A percentile compares a stretch with the other conserved stretches of the same genome.
Conservation (phyloP, 2,113 vertebrate species). For the Oryctolagus cuniculus region DNA sequence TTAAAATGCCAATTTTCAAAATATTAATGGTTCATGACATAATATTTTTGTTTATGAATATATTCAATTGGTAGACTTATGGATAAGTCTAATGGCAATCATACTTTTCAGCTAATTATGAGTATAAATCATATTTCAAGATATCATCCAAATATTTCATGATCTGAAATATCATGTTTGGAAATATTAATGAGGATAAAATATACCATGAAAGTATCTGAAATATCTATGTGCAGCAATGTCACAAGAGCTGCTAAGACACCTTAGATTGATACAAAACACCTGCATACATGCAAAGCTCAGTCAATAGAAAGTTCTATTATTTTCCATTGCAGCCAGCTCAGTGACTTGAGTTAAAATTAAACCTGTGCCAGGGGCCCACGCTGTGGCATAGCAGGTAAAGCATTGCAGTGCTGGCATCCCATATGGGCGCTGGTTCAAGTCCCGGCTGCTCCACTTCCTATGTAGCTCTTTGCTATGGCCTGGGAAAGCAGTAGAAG, state of each 20-base stretch:
- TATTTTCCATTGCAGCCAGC: background rate
- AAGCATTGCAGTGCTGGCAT: too few relatives aligned
- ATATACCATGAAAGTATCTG: background rate
- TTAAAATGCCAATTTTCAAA: background rate
- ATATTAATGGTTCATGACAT: background rate
- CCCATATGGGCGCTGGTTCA: too few relatives aligned
- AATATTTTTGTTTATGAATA: background rate
- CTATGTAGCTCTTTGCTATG: too few relatives aligned
- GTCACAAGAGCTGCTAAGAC: background rate
- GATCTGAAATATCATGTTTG: background rate
- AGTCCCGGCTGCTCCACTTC: too few relatives aligned
- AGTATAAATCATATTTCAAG: background rate
- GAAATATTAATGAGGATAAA: background rate
- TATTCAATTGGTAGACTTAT: background rate
- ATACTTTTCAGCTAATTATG: background rate
- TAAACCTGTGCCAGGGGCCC: background rate
- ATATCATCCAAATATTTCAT: conserved; percentile 1
- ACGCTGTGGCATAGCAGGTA: too few relatives aligned
- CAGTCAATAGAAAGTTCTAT: background rate
- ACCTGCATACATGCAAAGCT: background rate
- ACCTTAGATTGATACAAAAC: background rate
- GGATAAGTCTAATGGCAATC: background rate
- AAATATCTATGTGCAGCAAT: background rate
- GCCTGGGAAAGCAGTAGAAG: too few relatives aligned
- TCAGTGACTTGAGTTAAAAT: background rate